Evolutionary conservation across 2,888 invertebrate genomes (phyloP), one percentile per base, ranked within the genome.

Genomic region (Pterostichus madidus): DNA sequence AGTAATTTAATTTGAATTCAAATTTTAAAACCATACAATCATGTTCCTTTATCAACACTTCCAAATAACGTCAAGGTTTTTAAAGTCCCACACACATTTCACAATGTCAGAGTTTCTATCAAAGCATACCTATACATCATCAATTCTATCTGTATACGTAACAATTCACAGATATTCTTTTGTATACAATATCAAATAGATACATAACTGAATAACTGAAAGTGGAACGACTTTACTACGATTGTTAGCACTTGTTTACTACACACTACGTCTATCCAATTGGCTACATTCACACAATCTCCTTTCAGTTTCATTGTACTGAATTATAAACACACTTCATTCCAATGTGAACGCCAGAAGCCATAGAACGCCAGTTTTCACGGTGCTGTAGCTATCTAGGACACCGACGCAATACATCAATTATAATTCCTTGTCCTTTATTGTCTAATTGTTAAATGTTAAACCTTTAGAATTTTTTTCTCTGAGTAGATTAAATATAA

Each of bases 391-490:
- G 44, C 1, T 71, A 71, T 46, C 68, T 71, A 44, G 68, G 68
- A 39, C 68, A 56, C 56, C 15, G 44, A 17, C 39, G 44, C 32
- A 31, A 61, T 17, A n/a, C 13, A 32, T 13, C 17, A 71, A 71
- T 71, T 71, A 71, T 44, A 71, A 71, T 71, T 71, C 68, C 8
- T 7, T 5, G 39, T 71, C 68, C 68, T 71, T 71, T 71, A 71
- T 71, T 71, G 44, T 44, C 10, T 71, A 71, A 71, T 44, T 71
- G 35, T 13, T n/a, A 1, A 49, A 39, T 71, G 13, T 59, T 7
- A 24, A 35, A 71, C 44, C 44, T 71, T 44, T 71, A 17, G 5
- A 64, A 44, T 71, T 71, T 71, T 71, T 71, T 71, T 44, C 44
- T 24, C 68, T 15, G 10, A 39, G 44, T 17, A 17, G 68, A 71